Evolutionary conservation across 1,140 invertebrate species (phyloP).

Genomic region (Phymorhynchus buccinoides): DNA sequence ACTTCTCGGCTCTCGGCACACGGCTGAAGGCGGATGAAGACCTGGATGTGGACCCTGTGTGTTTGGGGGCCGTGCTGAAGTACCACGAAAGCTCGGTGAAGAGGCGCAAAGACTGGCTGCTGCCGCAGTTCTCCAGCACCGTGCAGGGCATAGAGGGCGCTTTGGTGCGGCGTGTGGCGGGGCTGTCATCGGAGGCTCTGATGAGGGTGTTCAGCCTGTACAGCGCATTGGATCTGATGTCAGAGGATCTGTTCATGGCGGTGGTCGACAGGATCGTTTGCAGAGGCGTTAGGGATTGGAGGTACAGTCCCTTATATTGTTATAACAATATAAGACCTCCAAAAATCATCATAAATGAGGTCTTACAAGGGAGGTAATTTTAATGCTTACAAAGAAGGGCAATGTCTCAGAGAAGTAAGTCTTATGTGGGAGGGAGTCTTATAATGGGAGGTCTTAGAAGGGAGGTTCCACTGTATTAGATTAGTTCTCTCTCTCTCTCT

Average conservation of each 20-base stretch:
- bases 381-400: too few relatives aligned
- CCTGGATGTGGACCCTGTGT: not conserved
- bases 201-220: slow-evolving; percentile 30
- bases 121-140: slow-evolving; percentile 24
- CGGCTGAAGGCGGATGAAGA: not conserved
- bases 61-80: slow-evolving; percentile 15
- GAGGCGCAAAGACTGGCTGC: not conserved
- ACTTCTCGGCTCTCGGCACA: slow-evolving; percentile 5
- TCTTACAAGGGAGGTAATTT: too few relatives aligned
- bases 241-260: slow-evolving; percentile 31
- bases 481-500: too few relatives aligned
- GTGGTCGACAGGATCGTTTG: slow-evolving; percentile 10
- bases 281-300: slow-evolving; percentile 20
- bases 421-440: too few relatives aligned
- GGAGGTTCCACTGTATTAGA: too few relatives aligned
- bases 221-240: slow-evolving; percentile 10
- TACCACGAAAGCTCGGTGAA: slow-evolving; percentile 27
- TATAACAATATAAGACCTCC: too few relatives aligned
- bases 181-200: not conserved
- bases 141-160: slow-evolving; percentile 1
- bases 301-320: too few relatives aligned
- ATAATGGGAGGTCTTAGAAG: too few relatives aligned
- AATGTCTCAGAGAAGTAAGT: too few relatives aligned
- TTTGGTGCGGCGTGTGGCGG: not conserved
- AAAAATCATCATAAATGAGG: too few relatives aligned